phyloP scores from a whole-genome alignment of 2,888 invertebrate genomes.

The Cylloceria caligata region DNA sequence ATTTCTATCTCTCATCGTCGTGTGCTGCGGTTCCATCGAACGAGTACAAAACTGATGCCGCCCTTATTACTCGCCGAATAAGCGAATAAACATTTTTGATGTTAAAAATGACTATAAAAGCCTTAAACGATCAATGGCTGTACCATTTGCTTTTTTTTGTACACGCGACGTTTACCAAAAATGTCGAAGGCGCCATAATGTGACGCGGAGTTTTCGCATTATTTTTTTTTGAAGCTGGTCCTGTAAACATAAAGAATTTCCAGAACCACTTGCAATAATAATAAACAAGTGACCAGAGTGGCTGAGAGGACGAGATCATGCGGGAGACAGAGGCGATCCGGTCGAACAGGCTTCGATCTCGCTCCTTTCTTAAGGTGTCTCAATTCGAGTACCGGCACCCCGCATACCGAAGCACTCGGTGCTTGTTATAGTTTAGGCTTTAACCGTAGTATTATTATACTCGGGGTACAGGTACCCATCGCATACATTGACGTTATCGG shows the following conservation, averaged over 20 bases:
- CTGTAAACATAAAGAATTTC: constrained; percentile 38
- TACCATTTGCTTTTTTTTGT: neutral
- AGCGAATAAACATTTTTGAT: neutral
- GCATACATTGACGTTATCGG: constrained; percentile 53
- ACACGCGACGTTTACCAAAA: neutral
- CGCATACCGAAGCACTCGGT: constrained; percentile 38
- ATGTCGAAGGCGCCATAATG: neutral
- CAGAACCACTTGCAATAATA: constrained; percentile 29
- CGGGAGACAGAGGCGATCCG: constrained; percentile 57
- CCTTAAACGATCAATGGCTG: neutral
- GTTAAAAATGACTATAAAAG: neutral
- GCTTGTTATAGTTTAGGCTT: constrained; percentile 10
- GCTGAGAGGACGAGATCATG: constrained; percentile 14
- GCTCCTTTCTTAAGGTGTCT: constrained; percentile 68
- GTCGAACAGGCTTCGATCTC: constrained; percentile 62
- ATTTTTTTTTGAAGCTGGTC: neutral
- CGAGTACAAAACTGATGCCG: neutral
- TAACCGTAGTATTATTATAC: constrained; percentile 29
- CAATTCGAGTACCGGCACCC: constrained; percentile 65
- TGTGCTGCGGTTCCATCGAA: neutral
- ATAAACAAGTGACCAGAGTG: constrained; percentile 16
- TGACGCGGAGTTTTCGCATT: too few species aligned
- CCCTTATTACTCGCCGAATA: neutral
- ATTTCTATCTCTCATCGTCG: constrained; percentile 5
- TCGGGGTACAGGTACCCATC: constrained; percentile 24